These are phyloP conservation scores for Meloidogyne hapla DNA, from an alignment of 1,140 invertebrate species.

Conservation along the genomic window DNA sequence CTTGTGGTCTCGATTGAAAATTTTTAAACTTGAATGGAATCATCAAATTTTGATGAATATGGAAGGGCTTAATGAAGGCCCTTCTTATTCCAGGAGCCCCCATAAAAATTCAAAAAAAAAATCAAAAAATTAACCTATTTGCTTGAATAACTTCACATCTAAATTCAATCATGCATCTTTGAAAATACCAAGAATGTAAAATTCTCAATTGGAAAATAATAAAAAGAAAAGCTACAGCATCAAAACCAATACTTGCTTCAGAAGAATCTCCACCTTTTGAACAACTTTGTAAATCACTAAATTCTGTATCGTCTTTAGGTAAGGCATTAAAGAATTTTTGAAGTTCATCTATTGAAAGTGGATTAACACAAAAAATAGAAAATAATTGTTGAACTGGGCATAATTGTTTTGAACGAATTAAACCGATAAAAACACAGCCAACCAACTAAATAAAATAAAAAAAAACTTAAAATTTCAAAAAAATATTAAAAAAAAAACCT, in stretches of 20 bases:
- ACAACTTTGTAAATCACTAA: not conserved
- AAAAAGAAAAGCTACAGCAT: slow-evolving; percentile 56
- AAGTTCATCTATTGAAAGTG: slow-evolving; percentile 8
- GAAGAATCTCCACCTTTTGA: slow-evolving; percentile 3
- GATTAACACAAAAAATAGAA: slow-evolving; percentile 55
- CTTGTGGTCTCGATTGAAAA: not conserved
- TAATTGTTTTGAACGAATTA: not conserved
- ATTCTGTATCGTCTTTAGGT: slow-evolving; percentile 11
- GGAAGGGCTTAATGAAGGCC: too few relatives aligned
- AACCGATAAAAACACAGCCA: slow-evolving; percentile 53
- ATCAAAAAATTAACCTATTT: slow-evolving; percentile 41
- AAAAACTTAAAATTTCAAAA: slow-evolving; percentile 4
- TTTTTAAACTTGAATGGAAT: too few relatives aligned
- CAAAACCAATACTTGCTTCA: slow-evolving; percentile 60
- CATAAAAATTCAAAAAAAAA: too few relatives aligned
- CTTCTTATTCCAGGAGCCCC: too few relatives aligned
- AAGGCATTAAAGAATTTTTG: slow-evolving; percentile 26
- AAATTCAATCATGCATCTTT: slow-evolving; percentile 63
- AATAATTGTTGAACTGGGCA: slow-evolving; percentile 56
- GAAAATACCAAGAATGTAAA: slow-evolving; percentile 61
- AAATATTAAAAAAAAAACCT: slow-evolving; percentile 38
- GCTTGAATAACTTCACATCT: slow-evolving; percentile 62
- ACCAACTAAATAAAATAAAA: slow-evolving; percentile 42
- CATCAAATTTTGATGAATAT: too few relatives aligned
- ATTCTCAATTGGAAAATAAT: slow-evolving; percentile 59